These are phyloP conservation scores for Crax fasciolata DNA, from an alignment of 2,797 vertebrate species.

Conservation along the genomic window DNA sequence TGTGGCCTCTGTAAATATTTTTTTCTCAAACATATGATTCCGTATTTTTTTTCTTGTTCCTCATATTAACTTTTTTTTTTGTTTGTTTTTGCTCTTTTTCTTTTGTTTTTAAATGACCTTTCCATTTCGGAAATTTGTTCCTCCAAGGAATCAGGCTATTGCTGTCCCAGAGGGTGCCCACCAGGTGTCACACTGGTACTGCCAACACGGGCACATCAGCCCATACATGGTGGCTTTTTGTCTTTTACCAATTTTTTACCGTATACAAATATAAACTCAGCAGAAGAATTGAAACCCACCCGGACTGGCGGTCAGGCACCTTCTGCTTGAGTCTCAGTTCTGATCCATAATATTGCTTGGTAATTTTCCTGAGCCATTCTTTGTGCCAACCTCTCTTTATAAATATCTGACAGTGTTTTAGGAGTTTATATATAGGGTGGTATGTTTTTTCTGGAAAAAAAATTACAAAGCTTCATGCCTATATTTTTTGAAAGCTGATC, in stretches of 20 bases:
- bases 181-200: constrained; percentile 55
- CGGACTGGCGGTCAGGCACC: not conserved
- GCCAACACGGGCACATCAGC: not conserved
- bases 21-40: not conserved
- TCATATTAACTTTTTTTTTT: not conserved
- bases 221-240: not conserved
- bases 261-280: not conserved
- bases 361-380: not conserved
- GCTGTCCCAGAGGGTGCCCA: not conserved
- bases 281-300: not conserved
- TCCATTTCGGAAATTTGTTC: not conserved
- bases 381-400: not conserved
- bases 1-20: not conserved
- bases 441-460: not conserved
- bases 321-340: not conserved
- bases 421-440: not conserved
- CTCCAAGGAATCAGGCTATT: not conserved
- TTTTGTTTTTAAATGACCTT: not conserved
- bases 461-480: not conserved
- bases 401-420: not conserved
- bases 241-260: accelerated
- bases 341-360: not conserved
- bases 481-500: not conserved
- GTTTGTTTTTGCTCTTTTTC: not conserved
- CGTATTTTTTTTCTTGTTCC: not conserved